Evolutionary conservation across 2,797 vertebrate genomes (phyloP).

Genomic region (Tragopan temminckii): DNA sequence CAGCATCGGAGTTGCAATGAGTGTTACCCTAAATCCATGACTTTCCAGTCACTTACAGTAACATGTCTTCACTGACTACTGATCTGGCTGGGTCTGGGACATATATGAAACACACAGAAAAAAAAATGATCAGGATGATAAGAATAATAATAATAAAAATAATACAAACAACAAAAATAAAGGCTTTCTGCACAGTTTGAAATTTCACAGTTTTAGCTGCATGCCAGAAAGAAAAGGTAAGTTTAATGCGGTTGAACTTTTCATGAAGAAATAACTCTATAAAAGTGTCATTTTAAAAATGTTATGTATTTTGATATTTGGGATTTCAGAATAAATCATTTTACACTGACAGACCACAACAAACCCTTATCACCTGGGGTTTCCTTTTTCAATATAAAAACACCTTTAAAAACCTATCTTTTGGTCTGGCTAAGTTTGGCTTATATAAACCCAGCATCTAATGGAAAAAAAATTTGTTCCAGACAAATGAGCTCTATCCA

Average conservation of each 20-base stretch:
- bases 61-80: neutral
- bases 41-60: neutral
- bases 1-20: neutral
- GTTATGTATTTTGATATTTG: neutral
- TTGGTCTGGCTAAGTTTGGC: neutral
- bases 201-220: neutral
- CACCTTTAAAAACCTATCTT: neutral
- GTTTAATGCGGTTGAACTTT: constrained; percentile 6
- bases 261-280: neutral
- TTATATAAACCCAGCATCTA: neutral
- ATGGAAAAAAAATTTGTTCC: neutral
- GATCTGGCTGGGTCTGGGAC: neutral
- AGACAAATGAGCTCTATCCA: neutral
- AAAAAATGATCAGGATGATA: neutral
- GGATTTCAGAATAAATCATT: neutral
- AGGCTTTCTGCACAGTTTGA: neutral
- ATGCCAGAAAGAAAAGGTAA: neutral
- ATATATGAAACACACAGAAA: neutral
- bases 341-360: neutral
- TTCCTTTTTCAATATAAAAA: neutral
- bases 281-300: constrained; percentile 43
- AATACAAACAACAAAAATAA: neutral
- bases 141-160: neutral
- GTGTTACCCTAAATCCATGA: neutral
- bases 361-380: neutral